phyloP scores from a whole-genome alignment of 1,140 invertebrate species.

The Drosophila micromelanica region DNA sequence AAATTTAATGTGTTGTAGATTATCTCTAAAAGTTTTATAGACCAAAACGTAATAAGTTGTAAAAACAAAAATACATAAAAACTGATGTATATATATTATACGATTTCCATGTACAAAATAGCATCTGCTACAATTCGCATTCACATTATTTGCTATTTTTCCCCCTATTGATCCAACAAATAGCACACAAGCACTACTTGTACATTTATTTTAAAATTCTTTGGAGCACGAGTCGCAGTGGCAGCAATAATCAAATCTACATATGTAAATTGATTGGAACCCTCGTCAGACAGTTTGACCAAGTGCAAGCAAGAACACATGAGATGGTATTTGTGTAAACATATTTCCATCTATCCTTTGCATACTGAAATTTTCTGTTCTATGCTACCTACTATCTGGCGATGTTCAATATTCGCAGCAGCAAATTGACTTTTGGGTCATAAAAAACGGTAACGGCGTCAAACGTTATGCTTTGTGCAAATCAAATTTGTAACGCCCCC shows the following conservation, averaged over 20 bases:
- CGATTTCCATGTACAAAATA: not conserved
- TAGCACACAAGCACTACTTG: constrained; percentile 1
- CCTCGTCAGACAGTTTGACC: constrained; percentile 31
- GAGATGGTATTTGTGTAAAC: not conserved
- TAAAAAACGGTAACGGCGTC: constrained; percentile 33
- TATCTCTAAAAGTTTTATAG: no score
- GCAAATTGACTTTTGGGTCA: constrained; percentile 62
- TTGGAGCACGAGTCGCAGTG: constrained; percentile 30
- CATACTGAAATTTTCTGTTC: constrained; percentile 17
- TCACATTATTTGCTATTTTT: not conserved
- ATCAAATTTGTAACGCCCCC: constrained; percentile 55
- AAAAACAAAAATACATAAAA: not conserved
- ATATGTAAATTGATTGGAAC: constrained; percentile 43
- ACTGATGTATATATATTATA: not conserved
- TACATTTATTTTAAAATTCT: constrained; percentile 21
- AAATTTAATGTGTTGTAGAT: no score
- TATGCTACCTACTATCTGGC: constrained; percentile 32
- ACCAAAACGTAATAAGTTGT: no score
- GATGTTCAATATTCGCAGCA: constrained; percentile 50
- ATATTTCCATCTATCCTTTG: constrained; percentile 15
- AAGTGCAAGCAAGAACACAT: constrained; percentile 12
- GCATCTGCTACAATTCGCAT: constrained; percentile 12
- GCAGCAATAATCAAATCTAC: constrained; percentile 48
- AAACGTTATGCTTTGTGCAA: constrained; percentile 51
- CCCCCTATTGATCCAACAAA: constrained; percentile 28